These are phyloP conservation scores for Drosophila elegans DNA, from an alignment of 1,140 invertebrate species.

Conservation along the genomic window DNA sequence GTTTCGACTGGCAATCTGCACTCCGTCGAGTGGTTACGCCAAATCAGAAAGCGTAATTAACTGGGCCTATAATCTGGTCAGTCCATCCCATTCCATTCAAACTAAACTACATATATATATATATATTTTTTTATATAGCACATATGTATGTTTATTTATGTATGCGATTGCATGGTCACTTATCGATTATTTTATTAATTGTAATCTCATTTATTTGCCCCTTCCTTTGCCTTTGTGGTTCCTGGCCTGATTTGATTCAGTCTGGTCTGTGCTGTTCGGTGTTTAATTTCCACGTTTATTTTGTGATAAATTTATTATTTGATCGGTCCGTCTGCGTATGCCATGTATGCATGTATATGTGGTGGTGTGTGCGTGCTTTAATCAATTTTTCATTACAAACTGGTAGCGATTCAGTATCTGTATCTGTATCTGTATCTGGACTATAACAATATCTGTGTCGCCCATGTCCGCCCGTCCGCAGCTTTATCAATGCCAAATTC, in stretches of 20 bases:
- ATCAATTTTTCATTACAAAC: conserved; percentile 83
- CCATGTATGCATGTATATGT: neutral
- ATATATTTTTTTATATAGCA: neutral
- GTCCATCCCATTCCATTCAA: neutral
- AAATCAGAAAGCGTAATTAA: conserved; percentile 78
- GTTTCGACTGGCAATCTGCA: conserved; percentile 10
- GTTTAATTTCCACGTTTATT: conserved; percentile 77
- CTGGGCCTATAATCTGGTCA: conserved; percentile 55
- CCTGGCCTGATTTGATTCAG: conserved; percentile 25
- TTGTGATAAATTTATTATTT: conserved; percentile 80
- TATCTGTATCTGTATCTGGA: conserved; percentile 37
- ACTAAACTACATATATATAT: neutral
- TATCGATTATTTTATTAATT: conserved; percentile 83
- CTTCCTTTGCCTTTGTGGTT: conserved; percentile 11
- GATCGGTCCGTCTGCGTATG: conserved; percentile 21
- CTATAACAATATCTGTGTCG: conserved; percentile 20
- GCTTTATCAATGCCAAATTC: conserved; percentile 78
- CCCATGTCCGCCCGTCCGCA: conserved; percentile 35
- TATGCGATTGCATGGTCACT: conserved; percentile 43
- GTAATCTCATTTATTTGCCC: conserved; percentile 79
- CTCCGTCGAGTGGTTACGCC: conserved; percentile 35
- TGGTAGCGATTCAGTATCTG: conserved; percentile 44
- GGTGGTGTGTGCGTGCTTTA: conserved; percentile 39
- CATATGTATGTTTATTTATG: conserved; percentile 1
- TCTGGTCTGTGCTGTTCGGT: conserved; percentile 39